Evolutionary conservation across 2,113 vertebrate genomes (phyloP).

Genomic region (Sebastes schlegelii): DNA sequence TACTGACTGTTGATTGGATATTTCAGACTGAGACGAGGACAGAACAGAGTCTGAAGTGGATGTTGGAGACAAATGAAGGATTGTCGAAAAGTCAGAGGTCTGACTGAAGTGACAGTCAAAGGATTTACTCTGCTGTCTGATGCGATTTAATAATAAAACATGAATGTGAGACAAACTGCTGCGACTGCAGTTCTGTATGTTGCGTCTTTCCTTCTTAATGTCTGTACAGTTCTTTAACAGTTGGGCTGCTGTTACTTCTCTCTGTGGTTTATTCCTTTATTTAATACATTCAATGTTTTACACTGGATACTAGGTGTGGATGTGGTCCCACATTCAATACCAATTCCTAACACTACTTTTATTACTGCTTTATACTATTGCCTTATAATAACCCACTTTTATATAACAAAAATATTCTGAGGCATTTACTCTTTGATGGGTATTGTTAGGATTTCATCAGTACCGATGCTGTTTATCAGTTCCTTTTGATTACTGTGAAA

Average conservation of each 20-base stretch:
- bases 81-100: neutral
- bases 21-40: constrained; percentile 6
- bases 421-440: no score
- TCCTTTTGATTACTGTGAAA: no score
- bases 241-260: no score
- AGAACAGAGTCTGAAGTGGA: neutral
- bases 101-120: neutral
- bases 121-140: constrained; percentile 20
- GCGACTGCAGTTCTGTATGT: neutral
- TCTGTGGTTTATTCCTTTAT: no score
- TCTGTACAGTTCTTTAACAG: neutral
- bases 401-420: no score
- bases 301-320: no score
- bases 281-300: neutral
- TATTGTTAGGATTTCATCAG: no score
- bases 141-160: constrained; percentile 36
- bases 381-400: no score
- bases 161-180: constrained; percentile 14
- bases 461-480: no score
- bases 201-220: neutral
- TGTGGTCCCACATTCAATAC: no score
- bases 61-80: constrained; percentile 5
- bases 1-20: neutral
- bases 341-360: no score
- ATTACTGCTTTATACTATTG: no score